Conservation (phyloP, 2,888 invertebrate genomes). For the Neocrepidodera transversa region DNA sequence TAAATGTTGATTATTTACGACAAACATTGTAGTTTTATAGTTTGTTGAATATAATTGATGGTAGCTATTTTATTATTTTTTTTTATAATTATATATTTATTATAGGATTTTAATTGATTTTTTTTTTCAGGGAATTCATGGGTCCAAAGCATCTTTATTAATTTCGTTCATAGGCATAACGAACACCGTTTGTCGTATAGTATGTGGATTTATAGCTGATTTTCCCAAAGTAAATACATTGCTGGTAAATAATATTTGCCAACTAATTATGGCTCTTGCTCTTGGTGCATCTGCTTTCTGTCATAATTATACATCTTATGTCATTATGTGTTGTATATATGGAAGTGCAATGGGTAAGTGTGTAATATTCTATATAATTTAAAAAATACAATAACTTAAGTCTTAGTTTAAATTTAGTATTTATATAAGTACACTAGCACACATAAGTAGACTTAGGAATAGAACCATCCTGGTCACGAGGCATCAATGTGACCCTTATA, state of each 20-base stretch:
- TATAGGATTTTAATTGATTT: no score
- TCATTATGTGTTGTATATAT: slow-evolving; percentile 84
- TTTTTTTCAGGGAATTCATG: slow-evolving; percentile 72
- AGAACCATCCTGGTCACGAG: no score
- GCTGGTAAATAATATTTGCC: slow-evolving; percentile 90
- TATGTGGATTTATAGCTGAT: slow-evolving; percentile 89
- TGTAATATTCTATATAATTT: slow-evolving; percentile 29
- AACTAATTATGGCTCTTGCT: slow-evolving; percentile 86
- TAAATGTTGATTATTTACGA: no score
- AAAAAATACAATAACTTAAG: no score
- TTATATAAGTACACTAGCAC: no score
- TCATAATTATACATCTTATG: slow-evolving; percentile 75
- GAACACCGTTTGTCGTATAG: slow-evolving; percentile 90
- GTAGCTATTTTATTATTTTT: no score
- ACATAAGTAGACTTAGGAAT: no score
- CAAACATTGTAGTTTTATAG: no score
- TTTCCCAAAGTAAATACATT: slow-evolving; percentile 91
- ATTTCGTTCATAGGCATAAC: slow-evolving; percentile 89
- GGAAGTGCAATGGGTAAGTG: slow-evolving; percentile 91
- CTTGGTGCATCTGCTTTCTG: slow-evolving; percentile 87
- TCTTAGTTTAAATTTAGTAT: no score
- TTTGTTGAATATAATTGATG: no score
- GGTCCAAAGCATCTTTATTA: slow-evolving; percentile 75
- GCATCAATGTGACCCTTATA: no score
- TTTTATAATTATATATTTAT: no score